Percentiles rank a stretch among this genome's conserved stretches.
Conservation (phyloP, 2,113 vertebrate genomes). For the Oplegnathus fasciatus region DNA sequence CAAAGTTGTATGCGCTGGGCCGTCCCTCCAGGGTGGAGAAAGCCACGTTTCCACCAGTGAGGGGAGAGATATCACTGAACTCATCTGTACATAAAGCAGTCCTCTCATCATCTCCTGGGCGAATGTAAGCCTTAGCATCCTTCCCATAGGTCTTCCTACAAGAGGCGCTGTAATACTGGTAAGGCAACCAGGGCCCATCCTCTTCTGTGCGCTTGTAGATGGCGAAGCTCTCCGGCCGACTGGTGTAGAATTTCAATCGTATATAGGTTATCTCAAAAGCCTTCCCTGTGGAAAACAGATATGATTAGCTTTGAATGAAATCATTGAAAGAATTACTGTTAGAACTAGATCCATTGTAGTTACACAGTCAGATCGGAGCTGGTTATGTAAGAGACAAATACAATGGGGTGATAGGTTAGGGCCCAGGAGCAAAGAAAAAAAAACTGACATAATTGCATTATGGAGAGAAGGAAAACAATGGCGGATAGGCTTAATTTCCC, state of each 20-base stretch:
- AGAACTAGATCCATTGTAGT: constrained; percentile 25
- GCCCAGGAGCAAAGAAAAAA: constrained; percentile 38
- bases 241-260: constrained; percentile 95
- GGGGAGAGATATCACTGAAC: constrained; percentile 96
- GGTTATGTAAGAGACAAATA: constrained; percentile 52
- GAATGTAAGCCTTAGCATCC: constrained; percentile 81
- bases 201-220: constrained; percentile 89
- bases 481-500: constrained; percentile 61
- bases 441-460: constrained; percentile 64
- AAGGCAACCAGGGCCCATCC: constrained; percentile 89
- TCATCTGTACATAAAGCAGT: constrained; percentile 91
- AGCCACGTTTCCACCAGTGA: constrained; percentile 95
- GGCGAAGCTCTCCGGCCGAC: constrained; percentile 94
- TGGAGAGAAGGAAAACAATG: constrained; percentile 55
- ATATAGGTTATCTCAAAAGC: constrained; percentile 96
- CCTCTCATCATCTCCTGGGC: constrained; percentile 89
- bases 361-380: constrained; percentile 25
- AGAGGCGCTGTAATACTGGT: constrained; percentile 95
- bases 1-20: constrained; percentile 95
- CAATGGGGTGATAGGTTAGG: constrained; percentile 45
- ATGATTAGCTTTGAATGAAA: constrained; percentile 42
- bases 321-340: constrained; percentile 17
- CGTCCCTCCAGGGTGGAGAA: constrained; percentile 97
- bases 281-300: constrained; percentile 87
- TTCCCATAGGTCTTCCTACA: constrained; percentile 88